phyloP scores from a whole-genome alignment of 2,113 vertebrate genomes.

The Cynocephalus volans region DNA sequence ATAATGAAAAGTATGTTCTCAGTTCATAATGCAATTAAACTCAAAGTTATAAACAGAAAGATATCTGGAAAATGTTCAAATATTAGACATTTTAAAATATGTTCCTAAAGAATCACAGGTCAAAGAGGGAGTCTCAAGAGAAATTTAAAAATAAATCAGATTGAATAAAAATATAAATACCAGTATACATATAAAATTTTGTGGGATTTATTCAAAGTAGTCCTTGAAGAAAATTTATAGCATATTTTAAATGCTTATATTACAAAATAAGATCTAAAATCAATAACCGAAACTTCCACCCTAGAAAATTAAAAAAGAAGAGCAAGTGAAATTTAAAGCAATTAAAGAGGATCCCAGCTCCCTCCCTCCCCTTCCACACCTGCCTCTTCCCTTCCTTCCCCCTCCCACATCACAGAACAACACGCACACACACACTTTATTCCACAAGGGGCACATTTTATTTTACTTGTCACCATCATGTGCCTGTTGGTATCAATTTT shows the following conservation, averaged over 20 bases:
- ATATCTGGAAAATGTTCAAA: background rate
- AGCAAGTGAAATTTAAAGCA: background rate
- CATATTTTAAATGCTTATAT: background rate
- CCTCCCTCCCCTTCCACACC: background rate
- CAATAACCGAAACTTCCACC: background rate
- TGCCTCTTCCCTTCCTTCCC: background rate
- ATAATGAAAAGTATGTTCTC: background rate
- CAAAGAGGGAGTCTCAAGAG: background rate
- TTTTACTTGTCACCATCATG: too few relatives aligned
- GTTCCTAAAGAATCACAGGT: background rate
- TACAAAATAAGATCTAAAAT: constrained; percentile 2
- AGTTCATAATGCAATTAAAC: background rate
- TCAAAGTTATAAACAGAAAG: too few relatives aligned
- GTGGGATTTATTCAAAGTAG: background rate
- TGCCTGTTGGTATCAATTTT: too few relatives aligned
- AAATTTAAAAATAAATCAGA: background rate
- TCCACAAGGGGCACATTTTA: too few relatives aligned
- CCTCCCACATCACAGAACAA: background rate
- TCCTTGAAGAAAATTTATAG: background rate
- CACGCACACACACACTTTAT: background rate
- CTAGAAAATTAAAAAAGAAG: background rate
- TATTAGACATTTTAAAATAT: background rate
- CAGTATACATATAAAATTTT: background rate
- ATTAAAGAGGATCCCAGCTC: background rate
- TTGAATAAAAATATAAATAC: background rate